Evolutionary conservation across 64 coral and sea anemone genomes (phyloP).

Genomic region (Actinia tenebrosa): DNA sequence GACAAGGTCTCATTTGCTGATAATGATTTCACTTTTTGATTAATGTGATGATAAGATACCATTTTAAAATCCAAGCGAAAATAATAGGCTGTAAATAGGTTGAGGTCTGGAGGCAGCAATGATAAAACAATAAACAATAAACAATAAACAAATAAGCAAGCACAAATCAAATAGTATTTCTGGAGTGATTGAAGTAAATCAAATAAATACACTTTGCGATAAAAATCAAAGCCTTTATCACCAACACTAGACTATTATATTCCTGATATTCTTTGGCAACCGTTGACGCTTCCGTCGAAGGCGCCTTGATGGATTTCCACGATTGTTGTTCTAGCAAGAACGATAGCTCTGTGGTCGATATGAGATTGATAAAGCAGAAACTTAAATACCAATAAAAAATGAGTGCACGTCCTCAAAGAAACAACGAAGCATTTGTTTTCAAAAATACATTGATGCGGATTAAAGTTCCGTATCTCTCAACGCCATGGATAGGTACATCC

Average conservation of each 20-base stretch:
- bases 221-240: background rate
- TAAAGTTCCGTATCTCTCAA: conserved; percentile 20
- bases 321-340: background rate
- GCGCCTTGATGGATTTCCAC: background rate
- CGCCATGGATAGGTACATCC: background rate
- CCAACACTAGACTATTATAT: no score
- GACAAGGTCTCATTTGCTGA: background rate
- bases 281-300: background rate
- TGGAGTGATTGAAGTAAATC: background rate
- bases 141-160: background rate
- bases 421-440: conserved; percentile 10
- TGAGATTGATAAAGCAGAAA: background rate
- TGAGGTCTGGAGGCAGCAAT: background rate
- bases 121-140: background rate
- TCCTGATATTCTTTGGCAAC: background rate
- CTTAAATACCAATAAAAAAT: background rate
- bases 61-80: background rate
- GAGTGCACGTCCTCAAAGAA: background rate
- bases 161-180: background rate
- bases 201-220: background rate
- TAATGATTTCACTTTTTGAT: background rate
- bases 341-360: background rate
- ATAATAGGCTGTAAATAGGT: background rate
- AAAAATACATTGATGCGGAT: background rate
- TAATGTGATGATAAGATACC: background rate